Conservation (phyloP, 2,113 vertebrate genomes). For the Stegastes partitus region DNA sequence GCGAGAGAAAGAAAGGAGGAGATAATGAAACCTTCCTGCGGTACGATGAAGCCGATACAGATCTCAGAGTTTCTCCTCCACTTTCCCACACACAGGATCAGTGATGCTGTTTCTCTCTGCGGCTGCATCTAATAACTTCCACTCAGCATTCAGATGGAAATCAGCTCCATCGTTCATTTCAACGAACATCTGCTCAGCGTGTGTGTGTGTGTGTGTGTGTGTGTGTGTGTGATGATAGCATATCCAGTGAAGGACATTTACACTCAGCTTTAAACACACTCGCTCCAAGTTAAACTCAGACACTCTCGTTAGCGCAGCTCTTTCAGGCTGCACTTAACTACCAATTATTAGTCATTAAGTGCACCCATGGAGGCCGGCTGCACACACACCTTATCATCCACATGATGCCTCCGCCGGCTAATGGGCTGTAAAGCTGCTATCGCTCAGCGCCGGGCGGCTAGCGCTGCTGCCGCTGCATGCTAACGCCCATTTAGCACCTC, state of each 20-base stretch:
- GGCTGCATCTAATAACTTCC: conserved; percentile 63
- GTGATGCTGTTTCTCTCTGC: conserved; percentile 17
- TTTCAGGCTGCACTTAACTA: conserved; percentile 61
- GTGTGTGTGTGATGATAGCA: background rate
- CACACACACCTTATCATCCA: conserved; percentile 19
- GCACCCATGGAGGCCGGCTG: conserved; percentile 14
- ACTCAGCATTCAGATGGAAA: conserved; percentile 77
- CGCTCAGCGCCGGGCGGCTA: conserved; percentile 30
- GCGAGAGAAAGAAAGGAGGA: no score
- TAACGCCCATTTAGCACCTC: background rate
- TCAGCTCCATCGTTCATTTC: conserved; percentile 68
- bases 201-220: conserved; percentile 21
- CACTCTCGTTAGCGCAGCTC: conserved; percentile 49
- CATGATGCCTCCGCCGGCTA: conserved; percentile 22
- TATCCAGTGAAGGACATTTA: conserved; percentile 53
- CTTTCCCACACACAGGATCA: conserved; percentile 18
- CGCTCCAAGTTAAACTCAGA: conserved; percentile 37
- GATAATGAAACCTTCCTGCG: no score
- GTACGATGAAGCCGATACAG: no score
- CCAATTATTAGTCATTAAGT: conserved; percentile 64
- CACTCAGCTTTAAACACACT: background rate
- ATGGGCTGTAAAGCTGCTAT: conserved; percentile 18
- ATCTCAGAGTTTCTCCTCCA: no score
- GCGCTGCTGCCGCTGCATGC: conserved; percentile 2
- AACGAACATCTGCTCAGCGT: conserved; percentile 67